Evolutionary conservation across 2,113 vertebrate genomes (phyloP), one percentile per base, ranked within the genome.

Genomic region (Lepidothrix coronata): DNA sequence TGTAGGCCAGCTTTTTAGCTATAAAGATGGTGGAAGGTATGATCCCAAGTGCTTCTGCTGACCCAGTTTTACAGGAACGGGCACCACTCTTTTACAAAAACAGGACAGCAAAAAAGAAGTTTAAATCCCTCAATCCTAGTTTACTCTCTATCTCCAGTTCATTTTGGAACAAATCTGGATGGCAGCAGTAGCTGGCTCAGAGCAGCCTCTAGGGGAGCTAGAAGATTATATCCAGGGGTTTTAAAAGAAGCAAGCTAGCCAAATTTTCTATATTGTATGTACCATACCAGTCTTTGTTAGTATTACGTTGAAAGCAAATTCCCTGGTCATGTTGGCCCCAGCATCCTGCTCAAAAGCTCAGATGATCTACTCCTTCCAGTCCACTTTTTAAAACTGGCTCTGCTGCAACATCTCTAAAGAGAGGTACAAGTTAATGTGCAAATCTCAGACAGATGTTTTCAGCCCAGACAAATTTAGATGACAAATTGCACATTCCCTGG

Each of bases 161-260:
- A 41, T 52, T 93, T 80, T 49, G 89, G 51, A 77, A 84, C 57
- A 67, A 80, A 81, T 41, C 33, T 39, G 58, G 55, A 39, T 28
- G 83, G 65, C 55, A 80, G 48, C 57, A 77, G 57, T 13, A 83
- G 54, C 3, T 85, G 81, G 44, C 76, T 75, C 65, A 77, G 89
- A 92, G 68, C 89, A 89, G 89, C 94, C 93, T 93, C 91, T 96
- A 87, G 93, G 89, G 93, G 86, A 95, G 89, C 93, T 76, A 87
- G 61, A 92, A 93, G 93, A 96, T 88, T 77, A 59, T 22, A 74
- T 91, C 70, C 61, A 86, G 48, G 57, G 48, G 33, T 89, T 94
- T 88, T 82, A 72, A 85, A 82, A 85, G 80, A 14, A 82, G 70
- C 20, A 85, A 85, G 49, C 80, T 18, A 61, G 41, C 71, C 93